Percentiles rank a stretch among this genome's conserved stretches.
Evolutionary conservation across 2,113 vertebrate species (phyloP).

Genomic region (Jaculus jaculus): DNA sequence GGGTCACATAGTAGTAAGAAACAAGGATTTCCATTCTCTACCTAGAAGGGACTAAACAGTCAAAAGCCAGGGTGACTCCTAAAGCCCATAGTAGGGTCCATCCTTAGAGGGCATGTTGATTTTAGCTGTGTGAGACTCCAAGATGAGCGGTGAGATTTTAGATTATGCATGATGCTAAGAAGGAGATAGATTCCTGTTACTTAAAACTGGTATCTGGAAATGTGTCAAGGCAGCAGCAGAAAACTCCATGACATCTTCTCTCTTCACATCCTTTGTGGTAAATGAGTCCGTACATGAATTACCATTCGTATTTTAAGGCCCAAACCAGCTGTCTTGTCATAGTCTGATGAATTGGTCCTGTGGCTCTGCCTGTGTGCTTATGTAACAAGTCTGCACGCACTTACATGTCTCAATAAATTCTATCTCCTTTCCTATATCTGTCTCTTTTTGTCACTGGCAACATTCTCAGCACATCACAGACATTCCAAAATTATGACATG

Average conservation of each 20-base stretch:
- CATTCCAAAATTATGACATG: neutral
- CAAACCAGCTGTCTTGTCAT: too few relatives aligned
- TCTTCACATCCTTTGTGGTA: neutral
- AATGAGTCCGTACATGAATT: neutral
- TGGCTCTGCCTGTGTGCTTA: neutral
- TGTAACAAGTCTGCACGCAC: fast-evolving
- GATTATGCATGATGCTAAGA: neutral
- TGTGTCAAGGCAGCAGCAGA: neutral
- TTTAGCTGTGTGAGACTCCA: neutral
- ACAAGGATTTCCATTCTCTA: neutral
- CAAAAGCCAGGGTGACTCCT: neutral
- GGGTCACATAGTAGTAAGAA: neutral
- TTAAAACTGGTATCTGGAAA: neutral
- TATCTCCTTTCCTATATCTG: neutral
- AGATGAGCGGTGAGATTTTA: neutral
- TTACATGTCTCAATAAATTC: neutral
- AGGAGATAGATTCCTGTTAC: neutral
- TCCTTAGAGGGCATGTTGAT: neutral
- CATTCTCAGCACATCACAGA: neutral
- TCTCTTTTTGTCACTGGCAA: neutral
- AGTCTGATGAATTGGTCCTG: neutral
- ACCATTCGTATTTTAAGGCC: neutral
- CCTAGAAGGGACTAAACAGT: neutral
- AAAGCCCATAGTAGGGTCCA: fast-evolving
- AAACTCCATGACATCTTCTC: neutral